These are phyloP conservation scores for Brachionus rotundiformis DNA, from an alignment of 1,140 invertebrate genomes.

Conservation along the genomic window DNA sequence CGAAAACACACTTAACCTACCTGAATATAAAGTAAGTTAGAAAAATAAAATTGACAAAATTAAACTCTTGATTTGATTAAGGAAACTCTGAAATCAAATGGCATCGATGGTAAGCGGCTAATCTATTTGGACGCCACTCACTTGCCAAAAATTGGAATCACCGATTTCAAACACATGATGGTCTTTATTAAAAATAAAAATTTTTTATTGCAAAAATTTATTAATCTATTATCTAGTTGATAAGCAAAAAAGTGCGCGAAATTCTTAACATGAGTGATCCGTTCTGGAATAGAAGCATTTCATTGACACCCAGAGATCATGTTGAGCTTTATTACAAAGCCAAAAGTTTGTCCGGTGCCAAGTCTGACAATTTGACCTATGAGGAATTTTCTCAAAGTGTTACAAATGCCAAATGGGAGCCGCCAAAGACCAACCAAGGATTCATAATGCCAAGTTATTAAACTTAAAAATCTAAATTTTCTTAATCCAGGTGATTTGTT, in stretches of 20 bases:
- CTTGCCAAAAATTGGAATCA: slow-evolving; percentile 63
- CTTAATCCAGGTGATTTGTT: neutral
- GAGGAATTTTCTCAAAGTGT: slow-evolving; percentile 56
- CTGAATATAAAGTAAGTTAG: slow-evolving; percentile 37
- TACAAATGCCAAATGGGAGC: slow-evolving; percentile 58
- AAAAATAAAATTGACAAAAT: neutral
- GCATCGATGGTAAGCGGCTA: slow-evolving; percentile 60
- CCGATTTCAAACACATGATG: slow-evolving; percentile 64
- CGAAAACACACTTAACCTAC: slow-evolving; percentile 12
- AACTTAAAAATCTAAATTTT: slow-evolving; percentile 13
- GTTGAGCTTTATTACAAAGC: slow-evolving; percentile 58
- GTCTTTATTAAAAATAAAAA: slow-evolving; percentile 53
- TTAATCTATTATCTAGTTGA: slow-evolving; percentile 55
- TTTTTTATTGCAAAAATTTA: neutral
- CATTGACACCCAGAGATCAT: slow-evolving; percentile 57
- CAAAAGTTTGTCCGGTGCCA: slow-evolving; percentile 57
- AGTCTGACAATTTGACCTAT: slow-evolving; percentile 56
- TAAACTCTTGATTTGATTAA: slow-evolving; percentile 52
- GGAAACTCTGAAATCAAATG: slow-evolving; percentile 61
- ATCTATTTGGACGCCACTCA: slow-evolving; percentile 59
- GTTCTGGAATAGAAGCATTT: slow-evolving; percentile 61
- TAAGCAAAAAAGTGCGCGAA: slow-evolving; percentile 61
- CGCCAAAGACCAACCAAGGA: slow-evolving; percentile 58
- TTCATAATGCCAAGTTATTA: slow-evolving; percentile 56
- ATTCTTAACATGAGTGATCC: slow-evolving; percentile 60